Conservation (phyloP, 2,888 invertebrate species). For the Plebejus melissa region DNA sequence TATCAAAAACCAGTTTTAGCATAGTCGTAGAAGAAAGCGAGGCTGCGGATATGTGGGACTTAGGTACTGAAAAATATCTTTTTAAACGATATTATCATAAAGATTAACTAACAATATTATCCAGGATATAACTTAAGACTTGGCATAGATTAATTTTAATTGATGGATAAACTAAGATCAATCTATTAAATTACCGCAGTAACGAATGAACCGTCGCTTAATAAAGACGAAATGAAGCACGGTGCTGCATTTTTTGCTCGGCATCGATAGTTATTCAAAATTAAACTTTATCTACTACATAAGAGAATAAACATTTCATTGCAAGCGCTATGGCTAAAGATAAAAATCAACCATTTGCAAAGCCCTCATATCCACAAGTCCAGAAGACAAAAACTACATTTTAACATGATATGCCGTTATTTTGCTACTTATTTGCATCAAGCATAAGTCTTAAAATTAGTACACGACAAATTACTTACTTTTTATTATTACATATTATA, state of each 20-base stretch:
- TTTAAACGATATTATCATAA: neutral
- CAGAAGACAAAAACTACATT: conserved; percentile 4
- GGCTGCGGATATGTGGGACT: neutral
- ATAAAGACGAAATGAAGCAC: neutral
- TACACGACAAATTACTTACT: neutral
- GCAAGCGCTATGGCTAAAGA: no score
- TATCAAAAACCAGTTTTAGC: neutral
- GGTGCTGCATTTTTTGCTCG: neutral
- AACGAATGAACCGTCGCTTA: neutral
- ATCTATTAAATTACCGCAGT: neutral
- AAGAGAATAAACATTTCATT: no score
- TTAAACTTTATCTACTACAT: neutral
- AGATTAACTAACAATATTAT: no score
- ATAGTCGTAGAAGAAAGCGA: neutral
- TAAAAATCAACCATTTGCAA: neutral
- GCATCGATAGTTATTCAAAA: neutral
- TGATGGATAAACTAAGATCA: neutral
- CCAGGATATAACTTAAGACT: no score
- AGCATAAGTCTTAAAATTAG: neutral
- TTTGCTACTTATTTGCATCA: neutral
- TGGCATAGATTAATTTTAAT: no score
- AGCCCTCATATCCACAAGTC: neutral
- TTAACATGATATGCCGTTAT: conserved; percentile 3
- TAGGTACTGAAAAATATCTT: neutral
- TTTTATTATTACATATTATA: neutral